These are phyloP conservation scores for Acanthoscelides obtectus DNA, from an alignment of 2,888 invertebrate species.

Conservation along the genomic window DNA sequence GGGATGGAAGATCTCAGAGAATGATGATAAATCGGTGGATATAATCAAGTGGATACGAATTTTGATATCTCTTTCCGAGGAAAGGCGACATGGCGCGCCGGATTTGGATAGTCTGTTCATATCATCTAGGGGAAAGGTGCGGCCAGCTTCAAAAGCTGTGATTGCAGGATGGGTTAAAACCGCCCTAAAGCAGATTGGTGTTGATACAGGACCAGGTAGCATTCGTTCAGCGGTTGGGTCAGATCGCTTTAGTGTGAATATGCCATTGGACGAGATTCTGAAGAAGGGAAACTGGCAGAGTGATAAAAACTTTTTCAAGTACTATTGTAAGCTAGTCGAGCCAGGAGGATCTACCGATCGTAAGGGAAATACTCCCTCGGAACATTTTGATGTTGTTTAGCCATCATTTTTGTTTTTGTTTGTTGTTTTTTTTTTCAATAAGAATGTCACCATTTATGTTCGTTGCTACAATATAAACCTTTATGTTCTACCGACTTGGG, in stretches of 20 bases:
- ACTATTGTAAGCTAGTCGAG: slow-evolving; percentile 11
- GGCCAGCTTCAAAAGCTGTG: slow-evolving; percentile 5
- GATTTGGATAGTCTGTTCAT: slow-evolving; percentile 3
- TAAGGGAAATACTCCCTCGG: not conserved
- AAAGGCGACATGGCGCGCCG: not conserved
- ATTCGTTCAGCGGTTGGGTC: not conserved
- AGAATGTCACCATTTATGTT: too few species aligned
- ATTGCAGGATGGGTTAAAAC: slow-evolving; percentile 9
- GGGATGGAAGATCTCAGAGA: slow-evolving; percentile 6
- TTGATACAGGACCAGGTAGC: not conserved
- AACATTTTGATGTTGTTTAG: not conserved
- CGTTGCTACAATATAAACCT: too few species aligned
- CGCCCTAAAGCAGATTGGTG: not conserved
- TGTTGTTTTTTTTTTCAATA: too few species aligned
- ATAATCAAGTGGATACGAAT: not conserved
- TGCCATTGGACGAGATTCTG: slow-evolving; percentile 8
- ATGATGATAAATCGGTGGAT: not conserved
- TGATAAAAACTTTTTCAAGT: slow-evolving; percentile 11
- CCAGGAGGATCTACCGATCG: not conserved
- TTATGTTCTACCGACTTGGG: not conserved
- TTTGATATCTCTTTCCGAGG: not conserved
- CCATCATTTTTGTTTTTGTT: not conserved
- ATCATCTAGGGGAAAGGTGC: slow-evolving; percentile 2
- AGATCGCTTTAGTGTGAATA: not conserved
- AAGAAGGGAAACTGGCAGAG: slow-evolving; percentile 13